A percentile compares a stretch with the other conserved stretches of the same genome.
Conservation (phyloP, 2,113 vertebrate genomes). For the Probosciger aterrimus region DNA sequence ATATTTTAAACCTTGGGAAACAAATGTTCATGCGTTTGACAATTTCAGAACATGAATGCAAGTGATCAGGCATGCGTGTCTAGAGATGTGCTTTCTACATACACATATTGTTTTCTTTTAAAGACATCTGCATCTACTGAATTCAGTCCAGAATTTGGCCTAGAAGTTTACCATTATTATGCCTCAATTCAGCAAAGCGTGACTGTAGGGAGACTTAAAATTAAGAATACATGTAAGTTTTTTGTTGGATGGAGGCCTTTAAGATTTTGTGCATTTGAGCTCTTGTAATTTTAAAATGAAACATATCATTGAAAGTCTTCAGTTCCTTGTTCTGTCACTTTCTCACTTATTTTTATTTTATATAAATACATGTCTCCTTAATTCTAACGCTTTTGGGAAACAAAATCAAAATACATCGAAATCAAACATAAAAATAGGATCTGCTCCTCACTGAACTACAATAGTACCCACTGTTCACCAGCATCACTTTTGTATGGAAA, state of each 20-base stretch:
- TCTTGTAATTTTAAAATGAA: slow-evolving; percentile 51
- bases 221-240: slow-evolving; percentile 41
- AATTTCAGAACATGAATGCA: slow-evolving; percentile 38
- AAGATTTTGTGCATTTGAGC: slow-evolving; percentile 27
- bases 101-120: slow-evolving; percentile 67
- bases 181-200: slow-evolving; percentile 50
- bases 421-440: neutral
- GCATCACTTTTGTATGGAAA: neutral
- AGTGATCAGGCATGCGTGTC: slow-evolving; percentile 53
- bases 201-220: slow-evolving; percentile 43
- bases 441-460: neutral
- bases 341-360: slow-evolving; percentile 7
- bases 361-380: neutral
- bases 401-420: neutral
- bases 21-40: slow-evolving; percentile 9
- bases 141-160: slow-evolving; percentile 53
- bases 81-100: slow-evolving; percentile 44
- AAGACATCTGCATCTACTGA: slow-evolving; percentile 64
- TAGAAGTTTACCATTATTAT: slow-evolving; percentile 57
- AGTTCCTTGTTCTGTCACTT: slow-evolving; percentile 29
- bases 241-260: slow-evolving; percentile 44
- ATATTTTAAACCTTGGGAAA: slow-evolving; percentile 2
- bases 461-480: neutral
- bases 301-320: slow-evolving; percentile 11
- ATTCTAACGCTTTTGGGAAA: neutral